Conservation (phyloP, 2,888 invertebrate genomes). For the Eristalinus sepulchralis region DNA sequence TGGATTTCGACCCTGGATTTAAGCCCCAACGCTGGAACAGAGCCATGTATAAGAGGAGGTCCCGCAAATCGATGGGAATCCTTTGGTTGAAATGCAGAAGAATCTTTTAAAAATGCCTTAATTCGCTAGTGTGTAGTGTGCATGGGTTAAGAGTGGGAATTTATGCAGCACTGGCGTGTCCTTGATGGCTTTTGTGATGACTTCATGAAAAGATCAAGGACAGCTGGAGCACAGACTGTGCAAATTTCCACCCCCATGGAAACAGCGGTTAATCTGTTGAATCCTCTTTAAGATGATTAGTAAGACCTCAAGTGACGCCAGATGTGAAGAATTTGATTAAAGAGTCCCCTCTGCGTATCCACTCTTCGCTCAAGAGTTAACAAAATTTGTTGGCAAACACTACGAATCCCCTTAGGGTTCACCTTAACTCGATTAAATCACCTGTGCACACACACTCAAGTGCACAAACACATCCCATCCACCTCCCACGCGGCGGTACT, state of each 20-base stretch:
- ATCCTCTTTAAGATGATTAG: no score
- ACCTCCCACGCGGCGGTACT: not conserved
- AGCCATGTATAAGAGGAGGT: not conserved
- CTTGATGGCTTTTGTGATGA: no score
- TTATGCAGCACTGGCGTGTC: not conserved
- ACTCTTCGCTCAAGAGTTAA: no score
- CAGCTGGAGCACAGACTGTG: no score
- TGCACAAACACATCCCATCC: not conserved
- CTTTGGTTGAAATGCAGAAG: conserved; percentile 11
- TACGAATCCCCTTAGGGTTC: not conserved
- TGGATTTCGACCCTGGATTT: conserved; percentile 44
- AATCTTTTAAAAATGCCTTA: conserved; percentile 18
- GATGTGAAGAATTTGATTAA: no score
- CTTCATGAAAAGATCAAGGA: no score
- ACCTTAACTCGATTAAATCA: conserved; percentile 19
- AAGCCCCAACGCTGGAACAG: conserved; percentile 8
- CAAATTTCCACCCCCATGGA: no score
- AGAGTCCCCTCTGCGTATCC: no score
- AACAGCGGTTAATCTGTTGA: no score
- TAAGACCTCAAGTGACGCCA: no score
- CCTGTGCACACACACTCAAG: not conserved
- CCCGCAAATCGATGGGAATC: not conserved
- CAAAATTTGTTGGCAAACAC: no score
- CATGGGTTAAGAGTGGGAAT: not conserved
- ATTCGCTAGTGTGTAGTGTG: not conserved